These are phyloP conservation scores for Colistium nudipinnis DNA, from an alignment of 2,113 vertebrate genomes.

Conservation along the genomic window DNA sequence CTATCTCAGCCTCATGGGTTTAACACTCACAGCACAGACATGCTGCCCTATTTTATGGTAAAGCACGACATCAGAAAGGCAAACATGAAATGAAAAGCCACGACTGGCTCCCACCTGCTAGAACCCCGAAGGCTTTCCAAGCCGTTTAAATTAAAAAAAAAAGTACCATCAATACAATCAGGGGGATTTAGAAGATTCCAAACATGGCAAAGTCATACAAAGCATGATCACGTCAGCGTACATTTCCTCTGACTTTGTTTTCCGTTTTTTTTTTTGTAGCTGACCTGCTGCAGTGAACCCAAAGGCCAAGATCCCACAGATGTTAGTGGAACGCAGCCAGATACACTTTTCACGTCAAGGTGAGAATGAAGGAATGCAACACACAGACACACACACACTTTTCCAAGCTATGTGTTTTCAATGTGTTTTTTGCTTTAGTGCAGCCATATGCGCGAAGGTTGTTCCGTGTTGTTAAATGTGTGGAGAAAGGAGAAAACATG, in stretches of 20 bases:
- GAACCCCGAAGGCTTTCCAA: no score
- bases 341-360: conserved; percentile 37
- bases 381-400: background rate
- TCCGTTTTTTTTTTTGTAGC: background rate
- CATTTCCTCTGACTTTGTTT: background rate
- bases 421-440: no score
- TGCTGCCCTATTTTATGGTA: background rate
- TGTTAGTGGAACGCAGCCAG: conserved; percentile 31
- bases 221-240: no score
- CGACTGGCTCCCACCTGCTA: no score
- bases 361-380: conserved; percentile 8
- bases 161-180: no score
- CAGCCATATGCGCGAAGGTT: no score
- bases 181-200: no score
- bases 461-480: no score
- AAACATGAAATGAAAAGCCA: background rate
- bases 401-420: background rate
- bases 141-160: no score
- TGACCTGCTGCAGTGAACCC: conserved; percentile 7
- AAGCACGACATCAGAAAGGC: conserved; percentile 3
- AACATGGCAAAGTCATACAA: no score
- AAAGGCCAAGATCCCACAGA: conserved; percentile 1
- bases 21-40: background rate
- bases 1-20: conserved; percentile 23
- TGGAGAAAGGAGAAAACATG: no score